Conservation (phyloP, 1,140 invertebrate genomes). For the Brachionus calyciflorus region DNA sequence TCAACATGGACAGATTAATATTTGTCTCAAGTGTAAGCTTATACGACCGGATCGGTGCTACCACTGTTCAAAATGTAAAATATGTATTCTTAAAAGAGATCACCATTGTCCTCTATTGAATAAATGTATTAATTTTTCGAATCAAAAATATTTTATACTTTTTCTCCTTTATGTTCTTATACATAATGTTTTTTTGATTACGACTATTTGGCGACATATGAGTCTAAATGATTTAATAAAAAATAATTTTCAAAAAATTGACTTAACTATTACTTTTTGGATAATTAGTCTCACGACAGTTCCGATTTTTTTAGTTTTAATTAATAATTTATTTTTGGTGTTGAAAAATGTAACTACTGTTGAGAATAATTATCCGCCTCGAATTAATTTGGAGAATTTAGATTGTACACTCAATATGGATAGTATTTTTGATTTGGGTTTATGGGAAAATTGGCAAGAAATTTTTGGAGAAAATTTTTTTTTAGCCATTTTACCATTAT, state of each 20-base stretch:
- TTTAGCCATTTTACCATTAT: not conserved
- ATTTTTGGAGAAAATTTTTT: not conserved
- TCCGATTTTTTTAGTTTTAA: too few relatives aligned
- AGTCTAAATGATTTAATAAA: not conserved
- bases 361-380: conserved; percentile 9
- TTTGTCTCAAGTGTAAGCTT: not conserved
- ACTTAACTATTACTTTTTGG: not conserved
- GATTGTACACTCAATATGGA: not conserved
- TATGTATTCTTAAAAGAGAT: not conserved
- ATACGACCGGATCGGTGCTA: conserved; percentile 8
- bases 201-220: not conserved
- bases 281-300: too few relatives aligned
- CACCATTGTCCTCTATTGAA: conserved; percentile 21
- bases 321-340: too few relatives aligned
- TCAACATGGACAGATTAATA: not conserved
- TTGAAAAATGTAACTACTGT: too few relatives aligned
- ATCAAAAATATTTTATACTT: conserved; percentile 14
- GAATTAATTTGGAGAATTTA: not conserved
- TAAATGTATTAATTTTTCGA: not conserved
- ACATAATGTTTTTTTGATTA: not conserved
- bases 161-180: conserved; percentile 2
- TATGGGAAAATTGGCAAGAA: not conserved
- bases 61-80: conserved; percentile 10
- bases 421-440: not conserved
- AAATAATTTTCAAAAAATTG: not conserved